Percentiles rank a stretch among this genome's conserved stretches.
Conservation (phyloP, 2,797 vertebrate species). For the Pithecia hirsuta region DNA sequence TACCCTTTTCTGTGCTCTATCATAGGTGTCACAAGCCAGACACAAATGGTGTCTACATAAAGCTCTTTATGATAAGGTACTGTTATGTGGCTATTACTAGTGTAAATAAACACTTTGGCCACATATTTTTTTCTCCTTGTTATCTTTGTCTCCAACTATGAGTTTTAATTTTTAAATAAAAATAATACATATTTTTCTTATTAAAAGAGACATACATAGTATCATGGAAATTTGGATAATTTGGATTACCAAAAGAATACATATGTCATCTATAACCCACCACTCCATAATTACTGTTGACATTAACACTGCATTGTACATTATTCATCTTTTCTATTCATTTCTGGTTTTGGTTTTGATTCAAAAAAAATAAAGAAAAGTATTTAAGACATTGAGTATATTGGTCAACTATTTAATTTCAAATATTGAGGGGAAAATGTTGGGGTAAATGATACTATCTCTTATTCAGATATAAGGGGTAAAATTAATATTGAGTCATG, state of each 20-base stretch:
- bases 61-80: background rate
- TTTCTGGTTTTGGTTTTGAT: background rate
- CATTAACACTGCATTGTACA: background rate
- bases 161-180: background rate
- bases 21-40: background rate
- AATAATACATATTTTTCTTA: background rate
- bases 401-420: background rate
- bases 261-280: background rate
- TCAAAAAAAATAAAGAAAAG: background rate
- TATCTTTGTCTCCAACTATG: background rate
- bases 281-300: background rate
- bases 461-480: background rate
- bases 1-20: background rate
- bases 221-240: background rate
- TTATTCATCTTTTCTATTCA: background rate
- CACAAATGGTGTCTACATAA: background rate
- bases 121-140: background rate
- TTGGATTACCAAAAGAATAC: background rate
- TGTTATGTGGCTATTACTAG: background rate
- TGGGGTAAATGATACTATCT: background rate
- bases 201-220: background rate
- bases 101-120: background rate
- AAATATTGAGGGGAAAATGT: background rate
- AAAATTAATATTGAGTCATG: background rate
- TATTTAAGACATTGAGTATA: background rate